Percentiles rank a stretch among this genome's conserved stretches.
Conservation (phyloP, 2,797 vertebrate species). For the Heliangelus exortis region DNA sequence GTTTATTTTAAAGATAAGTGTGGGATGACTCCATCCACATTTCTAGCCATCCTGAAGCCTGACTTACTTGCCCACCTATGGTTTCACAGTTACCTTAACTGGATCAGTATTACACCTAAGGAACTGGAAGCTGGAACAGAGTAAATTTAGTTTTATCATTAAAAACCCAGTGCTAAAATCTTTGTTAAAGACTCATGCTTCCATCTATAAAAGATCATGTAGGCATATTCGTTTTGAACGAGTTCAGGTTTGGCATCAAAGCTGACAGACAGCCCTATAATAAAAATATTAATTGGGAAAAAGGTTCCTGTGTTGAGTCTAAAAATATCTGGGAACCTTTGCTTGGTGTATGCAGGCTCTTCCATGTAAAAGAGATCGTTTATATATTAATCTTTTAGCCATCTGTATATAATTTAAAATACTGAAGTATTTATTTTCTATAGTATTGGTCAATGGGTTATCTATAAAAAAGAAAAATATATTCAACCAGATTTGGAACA, state of each 20-base stretch:
- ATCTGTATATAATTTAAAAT: neutral
- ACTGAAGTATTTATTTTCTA: neutral
- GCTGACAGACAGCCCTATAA: neutral
- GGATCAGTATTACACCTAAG: neutral
- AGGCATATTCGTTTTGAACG: neutral
- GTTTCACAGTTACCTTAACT: neutral
- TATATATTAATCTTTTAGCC: neutral
- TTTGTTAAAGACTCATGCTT: neutral
- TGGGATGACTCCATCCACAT: neutral
- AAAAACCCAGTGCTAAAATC: neutral
- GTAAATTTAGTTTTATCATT: neutral
- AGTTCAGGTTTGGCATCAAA: neutral
- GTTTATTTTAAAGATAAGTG: neutral
- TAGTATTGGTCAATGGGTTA: neutral
- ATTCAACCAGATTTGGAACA: neutral
- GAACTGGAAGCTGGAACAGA: neutral
- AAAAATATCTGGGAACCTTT: neutral
- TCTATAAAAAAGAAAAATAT: neutral
- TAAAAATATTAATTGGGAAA: neutral
- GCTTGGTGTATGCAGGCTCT: neutral
- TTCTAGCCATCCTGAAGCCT: neutral
- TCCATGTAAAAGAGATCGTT: neutral
- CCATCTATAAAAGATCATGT: neutral
- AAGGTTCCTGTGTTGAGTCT: neutral
- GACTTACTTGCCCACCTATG: neutral